Percentiles rank a stretch among this genome's conserved stretches.
phyloP scores from a whole-genome alignment of 2,113 vertebrate species.

The Excalfactoria chinensis region DNA sequence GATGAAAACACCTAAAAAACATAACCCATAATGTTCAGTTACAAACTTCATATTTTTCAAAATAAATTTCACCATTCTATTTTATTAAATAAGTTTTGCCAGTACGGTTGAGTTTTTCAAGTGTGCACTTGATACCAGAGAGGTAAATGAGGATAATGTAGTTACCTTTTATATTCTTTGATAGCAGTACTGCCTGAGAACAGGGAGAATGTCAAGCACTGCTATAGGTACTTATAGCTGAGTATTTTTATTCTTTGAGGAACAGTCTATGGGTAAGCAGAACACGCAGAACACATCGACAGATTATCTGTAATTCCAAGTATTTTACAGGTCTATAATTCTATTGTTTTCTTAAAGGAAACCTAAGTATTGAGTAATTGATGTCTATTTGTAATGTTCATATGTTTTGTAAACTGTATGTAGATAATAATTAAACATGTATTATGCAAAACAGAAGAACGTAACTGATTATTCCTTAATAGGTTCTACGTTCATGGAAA shows the following conservation, averaged over 20 bases:
- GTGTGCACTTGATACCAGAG: neutral
- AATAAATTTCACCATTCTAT: neutral
- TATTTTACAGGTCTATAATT: neutral
- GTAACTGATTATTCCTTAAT: conserved; percentile 54
- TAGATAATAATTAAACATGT: neutral
- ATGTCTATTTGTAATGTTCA: neutral
- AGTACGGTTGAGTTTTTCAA: conserved; percentile 1
- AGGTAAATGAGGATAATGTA: conserved; percentile 6
- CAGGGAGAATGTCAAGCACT: conserved; percentile 22
- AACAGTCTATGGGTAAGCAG: neutral
- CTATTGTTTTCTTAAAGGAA: neutral
- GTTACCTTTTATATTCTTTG: conserved; percentile 1
- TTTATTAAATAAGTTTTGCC: neutral
- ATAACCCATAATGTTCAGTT: neutral
- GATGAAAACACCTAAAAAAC: conserved; percentile 1
- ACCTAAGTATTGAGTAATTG: neutral
- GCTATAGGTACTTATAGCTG: neutral
- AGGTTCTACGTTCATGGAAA: conserved; percentile 84
- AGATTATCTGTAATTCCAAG: neutral
- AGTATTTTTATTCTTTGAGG: conserved; percentile 6
- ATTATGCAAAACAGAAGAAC: neutral
- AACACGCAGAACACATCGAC: neutral
- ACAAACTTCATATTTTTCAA: neutral
- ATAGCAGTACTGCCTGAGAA: neutral
- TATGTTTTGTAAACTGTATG: neutral